Base-by-base conservation (phyloP, 2,888 invertebrate species). In the Diadegma fenestrale region DNA sequence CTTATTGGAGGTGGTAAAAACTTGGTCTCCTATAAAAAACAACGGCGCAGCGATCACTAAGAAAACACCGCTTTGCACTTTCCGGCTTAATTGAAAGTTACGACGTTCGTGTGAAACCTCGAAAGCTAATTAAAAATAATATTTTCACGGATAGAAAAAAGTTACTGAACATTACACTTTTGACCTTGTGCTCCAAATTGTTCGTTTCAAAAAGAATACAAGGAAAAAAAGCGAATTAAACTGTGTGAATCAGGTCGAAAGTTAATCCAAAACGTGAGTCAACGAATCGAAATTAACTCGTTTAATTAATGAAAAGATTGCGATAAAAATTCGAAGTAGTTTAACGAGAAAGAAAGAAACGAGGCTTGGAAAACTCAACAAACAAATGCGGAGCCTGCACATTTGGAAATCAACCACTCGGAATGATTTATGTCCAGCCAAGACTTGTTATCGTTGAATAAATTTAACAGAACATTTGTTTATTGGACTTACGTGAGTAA, bases 401-500 rank as follows among this genome's bases (percentile, higher is more conserved):
- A 41, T 66, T 41, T 22, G 5, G 5, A 41, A 1, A 41, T 10
- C 5, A 66, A 41, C 12, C 12, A 22, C 19, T 17, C 37, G 7
- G 1, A 68, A 45, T 68, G 22, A 33, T 37, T 64, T 5, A 41
- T 66, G 19, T 66, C 43, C 19, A 7, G 14, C 17, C 41, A 26
- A 17, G 72, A 48, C 51, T 64, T 51, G 37, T 22, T 7, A 30
- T 17, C 10, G 43, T 22, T 14, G 7, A 63, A 71, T 51, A 51
- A 72, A 64, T 66, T 51, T 66, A 22, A 5, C 58, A 26, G 26
- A 26, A 78, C 26, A 51, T 33, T 58, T 30, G 54, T 33, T 69
- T 73, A 66, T 78, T 85, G 45, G 68, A 85, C 81, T 85, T 81
- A 85, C 81, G 58, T 77, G 22, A 45, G 30, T 63, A 7, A 69